Percentiles rank a stretch among this genome's conserved stretches.
These are phyloP conservation scores for Cygnus buccinator DNA, from an alignment of 2,113 vertebrate genomes.

Conservation along the genomic window DNA sequence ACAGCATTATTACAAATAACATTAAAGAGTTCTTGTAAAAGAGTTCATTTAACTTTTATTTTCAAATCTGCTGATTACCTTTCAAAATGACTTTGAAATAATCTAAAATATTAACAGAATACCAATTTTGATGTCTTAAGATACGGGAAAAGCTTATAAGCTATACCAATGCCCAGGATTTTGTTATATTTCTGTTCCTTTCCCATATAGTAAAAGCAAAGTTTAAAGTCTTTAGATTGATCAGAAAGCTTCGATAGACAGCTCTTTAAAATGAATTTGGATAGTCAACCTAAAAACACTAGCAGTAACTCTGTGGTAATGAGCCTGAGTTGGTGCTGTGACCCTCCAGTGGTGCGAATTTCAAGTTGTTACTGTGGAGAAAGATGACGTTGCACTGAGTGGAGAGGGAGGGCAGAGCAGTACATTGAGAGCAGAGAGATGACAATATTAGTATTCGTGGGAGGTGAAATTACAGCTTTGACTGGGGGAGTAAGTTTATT, in stretches of 20 bases:
- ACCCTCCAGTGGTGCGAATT: not conserved
- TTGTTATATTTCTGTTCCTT: not conserved
- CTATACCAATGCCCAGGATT: not conserved
- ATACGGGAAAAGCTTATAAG: not conserved
- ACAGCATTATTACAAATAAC: not conserved
- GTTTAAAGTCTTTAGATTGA: not conserved
- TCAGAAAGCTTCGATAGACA: not conserved
- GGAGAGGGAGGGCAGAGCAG: not conserved
- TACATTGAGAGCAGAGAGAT: not conserved
- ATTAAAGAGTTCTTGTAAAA: not conserved
- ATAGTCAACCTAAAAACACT: not conserved
- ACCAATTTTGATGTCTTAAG: not conserved
- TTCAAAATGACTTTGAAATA: not conserved
- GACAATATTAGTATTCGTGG: not conserved
- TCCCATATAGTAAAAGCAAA: not conserved
- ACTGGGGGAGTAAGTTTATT: not conserved
- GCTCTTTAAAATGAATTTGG: not conserved
- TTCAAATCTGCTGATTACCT: not conserved
- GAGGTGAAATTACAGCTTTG: not conserved
- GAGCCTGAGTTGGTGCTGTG: not conserved
- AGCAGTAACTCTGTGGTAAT: not conserved
- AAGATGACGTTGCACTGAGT: not conserved
- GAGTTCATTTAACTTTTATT: not conserved
- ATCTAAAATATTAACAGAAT: not conserved
- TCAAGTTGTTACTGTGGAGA: not conserved